Percentiles rank a stretch among this genome's conserved stretches.
Conservation (phyloP, 2,888 invertebrate species). For the Harpalus rubripes region DNA sequence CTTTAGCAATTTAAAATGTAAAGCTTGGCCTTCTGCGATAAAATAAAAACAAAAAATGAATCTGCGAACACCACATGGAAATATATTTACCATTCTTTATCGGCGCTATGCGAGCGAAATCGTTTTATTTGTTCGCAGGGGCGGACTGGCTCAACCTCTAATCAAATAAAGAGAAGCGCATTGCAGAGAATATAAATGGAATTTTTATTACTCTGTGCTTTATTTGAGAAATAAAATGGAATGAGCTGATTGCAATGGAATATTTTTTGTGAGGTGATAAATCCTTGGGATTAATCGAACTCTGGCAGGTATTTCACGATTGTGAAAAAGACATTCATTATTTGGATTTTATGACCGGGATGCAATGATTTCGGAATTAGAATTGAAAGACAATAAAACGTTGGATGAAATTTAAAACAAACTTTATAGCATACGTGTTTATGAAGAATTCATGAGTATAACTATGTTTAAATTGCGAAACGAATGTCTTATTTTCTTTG, state of each 20-base stretch:
- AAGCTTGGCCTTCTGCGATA: constrained; percentile 40
- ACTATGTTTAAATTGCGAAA: too few relatives aligned
- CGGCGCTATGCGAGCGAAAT: constrained; percentile 40
- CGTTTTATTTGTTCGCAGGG: constrained; percentile 48
- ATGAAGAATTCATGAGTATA: too few relatives aligned
- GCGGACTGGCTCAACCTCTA: constrained; percentile 40
- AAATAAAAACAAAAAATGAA: constrained; percentile 40
- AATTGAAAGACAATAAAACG: constrained; percentile 8
- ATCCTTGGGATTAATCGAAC: constrained; percentile 36
- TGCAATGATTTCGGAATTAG: constrained; percentile 25
- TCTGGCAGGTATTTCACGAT: constrained; percentile 18
- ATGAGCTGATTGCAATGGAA: constrained; percentile 34
- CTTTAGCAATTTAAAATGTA: constrained; percentile 29
- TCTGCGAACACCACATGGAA: constrained; percentile 39
- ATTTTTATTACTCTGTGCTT: constrained; percentile 43
- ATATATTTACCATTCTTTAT: constrained; percentile 50
- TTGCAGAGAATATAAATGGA: constrained; percentile 43
- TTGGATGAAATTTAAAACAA: background rate
- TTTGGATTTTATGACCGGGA: constrained; percentile 23
- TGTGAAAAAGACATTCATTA: constrained; percentile 40
- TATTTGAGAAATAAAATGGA: constrained; percentile 49
- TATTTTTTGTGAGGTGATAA: constrained; percentile 39
- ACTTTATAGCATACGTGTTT: background rate
- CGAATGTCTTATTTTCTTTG: too few relatives aligned
- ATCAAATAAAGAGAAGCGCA: constrained; percentile 48